Base-by-base conservation (phyloP, 2,797 vertebrate genomes). In the Myotis pilosus region DNA sequence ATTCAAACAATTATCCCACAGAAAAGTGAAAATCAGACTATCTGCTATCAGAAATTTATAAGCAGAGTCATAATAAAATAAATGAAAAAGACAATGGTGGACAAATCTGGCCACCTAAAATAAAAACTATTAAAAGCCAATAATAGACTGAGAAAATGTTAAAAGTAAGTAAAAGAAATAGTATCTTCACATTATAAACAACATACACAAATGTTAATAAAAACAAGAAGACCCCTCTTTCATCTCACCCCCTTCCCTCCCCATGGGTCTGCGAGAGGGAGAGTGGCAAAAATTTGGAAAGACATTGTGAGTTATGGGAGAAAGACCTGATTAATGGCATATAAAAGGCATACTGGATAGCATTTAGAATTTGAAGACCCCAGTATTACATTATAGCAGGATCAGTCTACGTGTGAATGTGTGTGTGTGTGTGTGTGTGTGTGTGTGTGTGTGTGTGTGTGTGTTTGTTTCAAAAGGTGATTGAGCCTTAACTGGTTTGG, bases 11-110 rank as follows among this genome's bases (percentile, higher is more conserved):
- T 53, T 68, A 66, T 15, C 69, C 66, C 64, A 79, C 22, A 74
- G 57, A 79, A 75, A 60, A 87, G 74, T 88, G 44, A 88, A 69
- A 79, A 55, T 87, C 13, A 53, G 76, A 78, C 64, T 92, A 41
- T 79, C 44, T 78, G 36, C 38, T 92, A 0, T 92, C 7, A 28
- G 33, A 53, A 78, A 76, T 94, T 89, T 86, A 53, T 89, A 86
- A 92, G 25, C 53, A 71, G 69, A 92, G 74, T 80, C 57, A 80
- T 88, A 72, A 82, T 57, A 79, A 76, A 87, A 71, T 53, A 76
- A 87, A 72, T 12, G 5, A 68, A 62, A 85, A 82, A 94, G 55
- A 44, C n/a, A 82, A 15, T 64, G 51, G 51, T 71, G 44, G n/a
- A 20, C 53, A 55, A 49, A 86, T 71, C 44, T 53, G 25, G 44